Conservation (phyloP, 2,888 invertebrate genomes). For the Eueremaeus valkanovi region DNA sequence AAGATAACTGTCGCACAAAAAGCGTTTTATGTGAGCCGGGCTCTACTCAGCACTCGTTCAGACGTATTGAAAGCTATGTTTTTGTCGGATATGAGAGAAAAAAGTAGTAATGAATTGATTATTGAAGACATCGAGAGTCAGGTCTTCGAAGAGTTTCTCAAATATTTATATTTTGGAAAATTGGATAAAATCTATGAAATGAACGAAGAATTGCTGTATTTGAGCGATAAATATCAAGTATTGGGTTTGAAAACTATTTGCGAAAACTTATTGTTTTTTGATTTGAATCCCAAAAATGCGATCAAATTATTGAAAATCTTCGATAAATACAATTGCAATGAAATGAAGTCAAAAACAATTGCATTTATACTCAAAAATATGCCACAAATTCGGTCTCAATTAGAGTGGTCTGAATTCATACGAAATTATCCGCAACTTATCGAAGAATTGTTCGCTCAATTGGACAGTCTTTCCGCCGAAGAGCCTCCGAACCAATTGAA, state of each 20-base stretch:
- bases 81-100: not conserved
- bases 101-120: not conserved
- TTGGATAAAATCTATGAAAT: not conserved
- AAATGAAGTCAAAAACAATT: not conserved
- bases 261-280: not conserved
- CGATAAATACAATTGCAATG: not conserved
- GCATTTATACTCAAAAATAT: not conserved
- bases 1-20: not conserved
- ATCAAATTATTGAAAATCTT: not conserved
- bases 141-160: not conserved
- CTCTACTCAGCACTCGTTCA: not conserved
- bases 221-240: not conserved
- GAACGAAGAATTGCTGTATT: not conserved
- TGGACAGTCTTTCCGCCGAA: no score
- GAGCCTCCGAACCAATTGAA: no score
- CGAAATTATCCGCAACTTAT: no score
- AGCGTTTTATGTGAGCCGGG: not conserved
- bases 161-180: not conserved
- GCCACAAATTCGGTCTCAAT: no score
- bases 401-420: no score
- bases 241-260: not conserved
- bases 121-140: not conserved
- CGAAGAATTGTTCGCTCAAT: no score
- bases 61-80: not conserved
- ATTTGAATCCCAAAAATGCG: not conserved